phyloP scores from a whole-genome alignment of 2,797 vertebrate genomes.

The Periophthalmus magnuspinnatus region DNA sequence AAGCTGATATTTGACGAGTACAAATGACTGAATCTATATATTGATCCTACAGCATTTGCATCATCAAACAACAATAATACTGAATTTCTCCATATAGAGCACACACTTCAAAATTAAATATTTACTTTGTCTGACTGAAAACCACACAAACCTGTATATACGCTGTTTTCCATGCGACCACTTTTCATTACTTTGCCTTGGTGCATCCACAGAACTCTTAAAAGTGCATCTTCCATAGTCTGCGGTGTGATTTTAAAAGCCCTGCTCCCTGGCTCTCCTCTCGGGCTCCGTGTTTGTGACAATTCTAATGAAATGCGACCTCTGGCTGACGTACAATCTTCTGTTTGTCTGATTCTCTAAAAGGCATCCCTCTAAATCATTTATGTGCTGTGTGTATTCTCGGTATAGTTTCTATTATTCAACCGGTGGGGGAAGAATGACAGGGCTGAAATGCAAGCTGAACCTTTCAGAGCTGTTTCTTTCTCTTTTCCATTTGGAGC shows the following conservation, averaged over 20 bases:
- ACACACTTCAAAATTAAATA: not conserved
- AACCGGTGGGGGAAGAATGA: slow-evolving; percentile 33
- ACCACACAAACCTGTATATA: not conserved
- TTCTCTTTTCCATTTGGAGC: slow-evolving; percentile 22
- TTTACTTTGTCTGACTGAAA: not conserved
- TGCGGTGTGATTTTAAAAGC: slow-evolving; percentile 3
- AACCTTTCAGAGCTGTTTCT: slow-evolving; percentile 4
- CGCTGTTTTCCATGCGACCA: not conserved
- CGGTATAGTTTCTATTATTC: slow-evolving; percentile 49
- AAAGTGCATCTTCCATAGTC: not conserved
- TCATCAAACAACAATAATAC: not conserved
- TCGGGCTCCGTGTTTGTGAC: slow-evolving; percentile 1
- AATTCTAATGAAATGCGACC: slow-evolving; percentile 34
- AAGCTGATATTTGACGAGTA: too few relatives aligned
- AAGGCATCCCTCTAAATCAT: slow-evolving; percentile 42
- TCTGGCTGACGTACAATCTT: slow-evolving; percentile 16
- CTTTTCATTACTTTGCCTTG: not conserved
- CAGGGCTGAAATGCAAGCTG: slow-evolving; percentile 12
- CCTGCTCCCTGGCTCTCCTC: not conserved
- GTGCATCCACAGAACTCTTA: not conserved
- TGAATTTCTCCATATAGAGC: not conserved
- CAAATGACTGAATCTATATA: too few relatives aligned
- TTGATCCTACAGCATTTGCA: too few relatives aligned
- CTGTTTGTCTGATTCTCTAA: slow-evolving; percentile 37
- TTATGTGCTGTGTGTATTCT: slow-evolving; percentile 44